phyloP scores from a whole-genome alignment of 2,113 vertebrate species.

The Triplophysa rosa region DNA sequence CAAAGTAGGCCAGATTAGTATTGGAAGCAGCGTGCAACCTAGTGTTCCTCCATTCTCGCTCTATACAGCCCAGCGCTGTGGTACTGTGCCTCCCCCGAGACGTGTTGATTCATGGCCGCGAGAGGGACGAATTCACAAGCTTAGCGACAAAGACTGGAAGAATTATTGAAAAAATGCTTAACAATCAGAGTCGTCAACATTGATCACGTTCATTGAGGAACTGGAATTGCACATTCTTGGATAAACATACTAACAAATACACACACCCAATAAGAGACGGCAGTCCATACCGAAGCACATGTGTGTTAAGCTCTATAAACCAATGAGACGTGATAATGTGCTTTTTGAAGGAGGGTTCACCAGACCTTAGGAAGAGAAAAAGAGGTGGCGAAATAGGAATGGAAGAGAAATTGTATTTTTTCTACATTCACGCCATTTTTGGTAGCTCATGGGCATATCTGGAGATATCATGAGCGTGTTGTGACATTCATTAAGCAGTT shows the following conservation, averaged over 20 bases:
- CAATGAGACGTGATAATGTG: not conserved
- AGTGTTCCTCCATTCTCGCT: not conserved
- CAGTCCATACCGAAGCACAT: not conserved
- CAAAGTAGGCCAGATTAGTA: constrained; percentile 49
- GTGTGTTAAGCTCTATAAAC: not conserved
- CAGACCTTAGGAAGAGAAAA: constrained; percentile 11
- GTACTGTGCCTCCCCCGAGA: constrained; percentile 5
- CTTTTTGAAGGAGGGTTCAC: constrained; percentile 31
- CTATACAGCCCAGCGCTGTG: not conserved
- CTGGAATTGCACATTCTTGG: not conserved
- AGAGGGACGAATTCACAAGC: constrained; percentile 6
- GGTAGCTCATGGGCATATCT: constrained; percentile 23
- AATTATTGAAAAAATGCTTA: constrained; percentile 44
- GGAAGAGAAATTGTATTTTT: not conserved
- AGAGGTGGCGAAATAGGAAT: not conserved
- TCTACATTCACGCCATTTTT: constrained; percentile 15
- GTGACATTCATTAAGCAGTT: constrained; percentile 24
- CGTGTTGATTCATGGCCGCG: constrained; percentile 28
- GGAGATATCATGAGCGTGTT: constrained; percentile 35
- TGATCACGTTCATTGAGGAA: constrained; percentile 24
- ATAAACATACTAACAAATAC: constrained; percentile 1
- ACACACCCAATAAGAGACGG: not conserved
- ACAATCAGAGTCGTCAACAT: constrained; percentile 42
- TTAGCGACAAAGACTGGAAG: not conserved
- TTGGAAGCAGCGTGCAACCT: constrained; percentile 9